Base-by-base conservation (phyloP, 2,888 invertebrate genomes). In the Ametastegia equiseti region DNA sequence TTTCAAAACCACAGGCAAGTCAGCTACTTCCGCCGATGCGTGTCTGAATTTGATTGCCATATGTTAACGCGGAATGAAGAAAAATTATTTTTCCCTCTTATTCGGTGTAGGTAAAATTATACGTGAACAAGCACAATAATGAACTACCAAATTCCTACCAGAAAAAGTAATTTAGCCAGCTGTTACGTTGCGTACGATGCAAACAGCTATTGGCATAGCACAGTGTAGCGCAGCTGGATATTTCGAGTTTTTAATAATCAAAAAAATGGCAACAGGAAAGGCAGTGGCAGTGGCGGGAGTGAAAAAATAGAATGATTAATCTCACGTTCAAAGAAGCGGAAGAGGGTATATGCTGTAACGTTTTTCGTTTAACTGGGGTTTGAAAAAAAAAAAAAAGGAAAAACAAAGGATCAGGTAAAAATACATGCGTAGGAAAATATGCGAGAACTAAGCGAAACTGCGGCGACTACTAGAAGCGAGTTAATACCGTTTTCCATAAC, bases 401-500 rank as follows among this genome's bases (percentile, higher is more conserved):
- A 67, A 11, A 67, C 0, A 36, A 19, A 67, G 7, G 9, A 4
- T 1, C 3, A 4, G n/a, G n/a, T n/a, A 27, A 23, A 7, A 45
- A n/a, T 36, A 27, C 45, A 45, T 6, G 47, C 15, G 6, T 7
- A 13, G 30, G 15, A 23, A 69, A 23, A 23, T 19, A 19, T 23
- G n/a, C 9, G 45, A 71, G 47, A 71, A 39, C 47, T 9, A 39
- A 39, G 39, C 23, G 67, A 67, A 67, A 67, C 23, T 3, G 39
- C 11, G 39, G 39, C 11, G 39, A 67, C 67, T 33, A 36, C 75
- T 33, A 54, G 19, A 19, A n/a, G 19, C 75, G 33, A 54, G 33
- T 75, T 50, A 50, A 75, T 75, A 75, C 36, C 33, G 75, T 50
- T 75, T 75, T 75, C 36, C 75, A 75, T 75, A 75, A 50, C 75